Percentiles rank a stretch among this genome's conserved stretches.
phyloP scores from a whole-genome alignment of 1,140 invertebrate species.

The Limonius californicus region DNA sequence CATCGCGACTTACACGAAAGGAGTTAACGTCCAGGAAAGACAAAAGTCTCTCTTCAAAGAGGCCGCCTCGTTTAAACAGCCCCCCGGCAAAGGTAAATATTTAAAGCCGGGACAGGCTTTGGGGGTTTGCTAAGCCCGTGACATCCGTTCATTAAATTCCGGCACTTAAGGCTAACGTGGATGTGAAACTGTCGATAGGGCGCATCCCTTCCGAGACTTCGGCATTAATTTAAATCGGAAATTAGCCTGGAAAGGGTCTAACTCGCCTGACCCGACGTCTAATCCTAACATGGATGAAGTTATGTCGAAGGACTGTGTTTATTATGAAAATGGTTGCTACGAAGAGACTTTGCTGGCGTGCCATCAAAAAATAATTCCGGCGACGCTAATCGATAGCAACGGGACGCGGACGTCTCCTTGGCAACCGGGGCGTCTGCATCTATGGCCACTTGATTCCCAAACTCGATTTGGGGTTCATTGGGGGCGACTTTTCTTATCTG shows the following conservation, averaged over 20 bases:
- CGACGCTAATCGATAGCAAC: conserved; percentile 8
- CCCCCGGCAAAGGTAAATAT: not conserved
- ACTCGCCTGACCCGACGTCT: not conserved
- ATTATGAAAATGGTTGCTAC: not conserved
- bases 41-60: not conserved
- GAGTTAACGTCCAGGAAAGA: not conserved
- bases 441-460: not conserved
- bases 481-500: not conserved
- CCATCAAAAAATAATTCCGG: not conserved
- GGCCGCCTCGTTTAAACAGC: not conserved
- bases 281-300: not conserved
- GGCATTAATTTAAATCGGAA: conserved; percentile 3
- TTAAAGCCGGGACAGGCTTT: not conserved
- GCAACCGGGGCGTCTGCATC: not conserved
- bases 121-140: not conserved
- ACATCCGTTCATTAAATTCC: not conserved
- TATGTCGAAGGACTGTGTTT: not conserved
- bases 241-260: not conserved
- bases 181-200: not conserved
- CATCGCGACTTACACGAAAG: not conserved
- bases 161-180: no score
- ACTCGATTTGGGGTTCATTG: not conserved
- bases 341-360: not conserved
- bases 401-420: not conserved
- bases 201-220: not conserved